Conservation (phyloP, 2,888 invertebrate genomes). For the Drosophila melanosoma region DNA sequence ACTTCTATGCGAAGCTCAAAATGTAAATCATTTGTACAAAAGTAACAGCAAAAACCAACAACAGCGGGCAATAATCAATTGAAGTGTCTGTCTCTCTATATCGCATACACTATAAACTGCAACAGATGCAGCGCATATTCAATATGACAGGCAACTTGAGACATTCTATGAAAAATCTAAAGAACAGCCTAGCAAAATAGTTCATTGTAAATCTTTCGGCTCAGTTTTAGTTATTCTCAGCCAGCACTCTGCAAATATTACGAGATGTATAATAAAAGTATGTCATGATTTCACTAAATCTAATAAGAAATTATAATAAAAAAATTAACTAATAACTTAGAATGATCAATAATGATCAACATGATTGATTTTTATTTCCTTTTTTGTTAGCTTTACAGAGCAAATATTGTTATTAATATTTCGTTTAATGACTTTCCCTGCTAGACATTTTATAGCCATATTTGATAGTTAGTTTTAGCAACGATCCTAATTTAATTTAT, state of each 20-base stretch:
- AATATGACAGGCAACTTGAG: background rate
- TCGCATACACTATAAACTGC: slow-evolving; percentile 35
- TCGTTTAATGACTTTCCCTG: background rate
- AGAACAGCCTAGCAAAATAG: background rate
- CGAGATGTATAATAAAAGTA: too few species aligned
- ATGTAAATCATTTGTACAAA: slow-evolving; percentile 73
- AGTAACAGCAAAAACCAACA: slow-evolving; percentile 44
- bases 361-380: accelerated
- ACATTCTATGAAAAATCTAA: background rate
- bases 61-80: slow-evolving; percentile 72
- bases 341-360: background rate
- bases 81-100: slow-evolving; percentile 70
- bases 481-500: background rate
- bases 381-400: background rate
- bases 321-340: too few species aligned
- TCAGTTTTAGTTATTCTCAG: background rate
- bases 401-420: background rate
- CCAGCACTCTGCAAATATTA: too few species aligned
- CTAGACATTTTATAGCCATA: background rate
- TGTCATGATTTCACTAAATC: too few species aligned
- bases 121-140: background rate
- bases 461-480: background rate
- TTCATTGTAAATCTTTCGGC: background rate
- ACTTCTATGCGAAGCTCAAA: slow-evolving; percentile 53
- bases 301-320: too few species aligned